Base-by-base conservation (phyloP, 2,797 vertebrate genomes). In the Melanogrammus aeglefinus region DNA sequence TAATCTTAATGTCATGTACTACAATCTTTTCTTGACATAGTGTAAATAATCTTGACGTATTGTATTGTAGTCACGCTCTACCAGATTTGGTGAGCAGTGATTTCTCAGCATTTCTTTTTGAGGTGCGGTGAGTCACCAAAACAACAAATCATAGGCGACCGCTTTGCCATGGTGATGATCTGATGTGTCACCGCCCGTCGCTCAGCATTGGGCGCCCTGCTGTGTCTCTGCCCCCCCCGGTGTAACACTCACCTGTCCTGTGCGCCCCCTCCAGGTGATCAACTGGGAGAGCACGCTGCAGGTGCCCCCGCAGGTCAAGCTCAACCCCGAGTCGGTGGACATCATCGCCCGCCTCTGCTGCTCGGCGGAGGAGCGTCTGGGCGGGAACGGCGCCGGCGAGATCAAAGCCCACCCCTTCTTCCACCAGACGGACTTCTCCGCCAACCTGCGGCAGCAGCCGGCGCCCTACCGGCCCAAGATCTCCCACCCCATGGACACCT, bases 241-340 rank as follows among this genome's bases (percentile, higher is more conserved):
- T 57, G 16, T n/a, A 1, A 57, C 47, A 24, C 57, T 63, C 18
- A 36, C 29, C 71, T 33, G 29, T 4, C 31, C 21, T 35, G 18
- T 35, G 31, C 16, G 3, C 35, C 35, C 35, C 82, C 72, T 81
- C 6, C 87, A 99, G 98, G 98, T 99, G 80, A 98, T 99, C 80
- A 98, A 99, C 88, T 99, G 97, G 97, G 97, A 99, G 90, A 99
- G 91, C 90, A 99, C 97, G 0, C 94, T 99, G 80, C 97, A 98
- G 92, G 97, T 99, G 84, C 98, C 98, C 0, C 90, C 96, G 0
- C 97, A 99, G 93, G 95, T 97, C 82, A 97, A 97, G 86, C 94
- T 99, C 78, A 99, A 96, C 83, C 91, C 96, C 0, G 98, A 99
- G 88, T 93, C 97, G 4, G 93, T 95, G 1, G 96, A 99, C 93